Percentiles rank a stretch among this genome's conserved stretches.
Evolutionary conservation across 2,797 vertebrate species (phyloP).

Genomic region (Catostomus latipinnis): DNA sequence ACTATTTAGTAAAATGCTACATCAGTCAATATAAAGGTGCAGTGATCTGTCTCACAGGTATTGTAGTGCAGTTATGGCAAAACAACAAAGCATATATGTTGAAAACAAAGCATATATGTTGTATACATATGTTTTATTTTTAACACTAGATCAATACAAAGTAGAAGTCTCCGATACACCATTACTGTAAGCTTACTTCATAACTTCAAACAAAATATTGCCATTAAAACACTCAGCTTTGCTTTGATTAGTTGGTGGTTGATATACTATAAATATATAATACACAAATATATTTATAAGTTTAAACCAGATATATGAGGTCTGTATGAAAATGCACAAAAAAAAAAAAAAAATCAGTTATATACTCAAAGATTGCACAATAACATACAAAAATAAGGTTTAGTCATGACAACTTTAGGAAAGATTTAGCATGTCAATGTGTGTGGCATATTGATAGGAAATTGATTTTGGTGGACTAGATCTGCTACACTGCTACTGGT

Average conservation of each 20-base stretch:
- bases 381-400: constrained; percentile 13
- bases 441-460: too few species aligned
- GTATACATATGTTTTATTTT: neutral
- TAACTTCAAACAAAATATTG: neutral
- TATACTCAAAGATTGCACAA: constrained; percentile 10
- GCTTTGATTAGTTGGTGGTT: neutral
- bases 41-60: constrained; percentile 17
- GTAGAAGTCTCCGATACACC: neutral
- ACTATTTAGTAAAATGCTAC: constrained; percentile 32
- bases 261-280: neutral
- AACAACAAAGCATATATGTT: constrained; percentile 3
- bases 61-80: constrained; percentile 18
- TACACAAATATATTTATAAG: constrained; percentile 1
- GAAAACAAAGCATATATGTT: neutral
- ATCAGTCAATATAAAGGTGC: constrained; percentile 38
- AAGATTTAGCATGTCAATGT: neutral
- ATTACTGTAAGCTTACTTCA: constrained; percentile 13
- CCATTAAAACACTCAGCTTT: constrained; percentile 15
- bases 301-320: constrained; percentile 6
- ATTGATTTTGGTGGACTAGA: too few species aligned
- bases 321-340: constrained; percentile 20
- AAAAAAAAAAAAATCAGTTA: neutral
- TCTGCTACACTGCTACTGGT: too few species aligned
- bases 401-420: too few species aligned
- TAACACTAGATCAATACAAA: neutral